Conservation (phyloP, 2,797 vertebrate genomes). For the Hoplostethus atlanticus region DNA sequence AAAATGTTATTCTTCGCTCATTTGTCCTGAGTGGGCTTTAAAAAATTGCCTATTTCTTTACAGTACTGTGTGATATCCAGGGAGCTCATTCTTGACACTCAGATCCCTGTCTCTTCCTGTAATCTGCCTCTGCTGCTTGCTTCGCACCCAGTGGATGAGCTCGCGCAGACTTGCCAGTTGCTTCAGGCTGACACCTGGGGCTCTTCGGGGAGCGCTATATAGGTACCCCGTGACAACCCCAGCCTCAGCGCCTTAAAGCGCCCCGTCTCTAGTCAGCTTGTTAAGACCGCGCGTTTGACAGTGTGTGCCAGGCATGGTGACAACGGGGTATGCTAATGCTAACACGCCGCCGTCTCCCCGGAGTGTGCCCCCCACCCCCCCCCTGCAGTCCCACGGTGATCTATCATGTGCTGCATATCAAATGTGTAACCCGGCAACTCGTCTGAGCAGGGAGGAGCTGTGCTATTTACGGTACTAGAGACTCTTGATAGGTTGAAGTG, state of each 20-base stretch:
- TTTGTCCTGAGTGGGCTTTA: background rate
- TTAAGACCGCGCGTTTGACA: conserved; percentile 54
- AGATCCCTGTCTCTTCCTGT: conserved; percentile 28
- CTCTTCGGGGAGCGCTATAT: conserved; percentile 47
- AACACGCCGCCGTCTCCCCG: conserved; percentile 41
- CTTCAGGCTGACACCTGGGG: conserved; percentile 44
- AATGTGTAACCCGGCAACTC: conserved; percentile 9
- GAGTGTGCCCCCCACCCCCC: background rate
- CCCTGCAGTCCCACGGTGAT: conserved; percentile 38
- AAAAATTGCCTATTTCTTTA: conserved; percentile 8
- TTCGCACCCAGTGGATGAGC: conserved; percentile 34
- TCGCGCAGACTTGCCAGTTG: conserved; percentile 28
- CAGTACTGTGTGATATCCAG: background rate
- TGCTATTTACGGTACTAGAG: conserved; percentile 35
- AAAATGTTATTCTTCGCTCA: background rate
- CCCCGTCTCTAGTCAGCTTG: conserved; percentile 65
- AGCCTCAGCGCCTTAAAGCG: conserved; percentile 24
- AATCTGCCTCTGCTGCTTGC: conserved; percentile 31
- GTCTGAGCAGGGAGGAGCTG: conserved; percentile 3
- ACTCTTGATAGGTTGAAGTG: background rate
- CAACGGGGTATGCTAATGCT: conserved; percentile 58
- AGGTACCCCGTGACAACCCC: conserved; percentile 33
- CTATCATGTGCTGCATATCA: conserved; percentile 54
- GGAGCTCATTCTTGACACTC: background rate
- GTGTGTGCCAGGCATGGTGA: conserved; percentile 33